Percentiles rank a stretch among this genome's conserved stretches.
Evolutionary conservation across 1,140 invertebrate species (phyloP).

Genomic region (Lineus longissimus): DNA sequence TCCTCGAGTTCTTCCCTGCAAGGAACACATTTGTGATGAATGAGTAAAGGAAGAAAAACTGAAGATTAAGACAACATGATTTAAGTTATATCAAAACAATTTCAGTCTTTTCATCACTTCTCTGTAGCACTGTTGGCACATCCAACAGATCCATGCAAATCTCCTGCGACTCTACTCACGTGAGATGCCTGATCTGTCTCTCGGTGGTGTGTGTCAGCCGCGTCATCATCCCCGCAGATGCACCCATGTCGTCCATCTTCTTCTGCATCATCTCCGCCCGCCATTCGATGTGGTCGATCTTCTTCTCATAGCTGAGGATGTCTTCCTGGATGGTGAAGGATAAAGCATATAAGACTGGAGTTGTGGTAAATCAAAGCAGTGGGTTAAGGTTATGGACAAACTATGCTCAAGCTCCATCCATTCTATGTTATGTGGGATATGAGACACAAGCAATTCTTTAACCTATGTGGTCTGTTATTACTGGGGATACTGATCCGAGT

Average conservation of each 20-base stretch:
- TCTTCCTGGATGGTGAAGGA: constrained; percentile 25
- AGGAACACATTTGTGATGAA: neutral
- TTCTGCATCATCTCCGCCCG: constrained; percentile 43
- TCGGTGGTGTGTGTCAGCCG: constrained; percentile 24
- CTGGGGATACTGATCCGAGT: no score
- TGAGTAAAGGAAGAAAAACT: no score
- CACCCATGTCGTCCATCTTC: constrained; percentile 43
- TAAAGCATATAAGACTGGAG: neutral
- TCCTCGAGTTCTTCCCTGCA: constrained; percentile 33
- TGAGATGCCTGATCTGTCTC: constrained; percentile 11
- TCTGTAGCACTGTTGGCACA: no score
- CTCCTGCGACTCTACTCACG: no score
- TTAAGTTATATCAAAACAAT: no score
- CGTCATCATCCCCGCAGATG: constrained; percentile 35
- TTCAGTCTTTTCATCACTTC: no score
- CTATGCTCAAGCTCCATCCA: no score
- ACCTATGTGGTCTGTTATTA: no score
- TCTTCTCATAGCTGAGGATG: constrained; percentile 18
- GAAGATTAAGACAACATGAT: neutral
- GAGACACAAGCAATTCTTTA: no score
- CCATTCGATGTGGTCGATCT: constrained; percentile 37
- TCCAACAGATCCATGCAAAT: no score
- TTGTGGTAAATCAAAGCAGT: neutral
- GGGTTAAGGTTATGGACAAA: no score
- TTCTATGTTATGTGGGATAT: no score